Evolutionary conservation across 2,113 vertebrate genomes (phyloP).

Genomic region (Choloepus hoffmanni): DNA sequence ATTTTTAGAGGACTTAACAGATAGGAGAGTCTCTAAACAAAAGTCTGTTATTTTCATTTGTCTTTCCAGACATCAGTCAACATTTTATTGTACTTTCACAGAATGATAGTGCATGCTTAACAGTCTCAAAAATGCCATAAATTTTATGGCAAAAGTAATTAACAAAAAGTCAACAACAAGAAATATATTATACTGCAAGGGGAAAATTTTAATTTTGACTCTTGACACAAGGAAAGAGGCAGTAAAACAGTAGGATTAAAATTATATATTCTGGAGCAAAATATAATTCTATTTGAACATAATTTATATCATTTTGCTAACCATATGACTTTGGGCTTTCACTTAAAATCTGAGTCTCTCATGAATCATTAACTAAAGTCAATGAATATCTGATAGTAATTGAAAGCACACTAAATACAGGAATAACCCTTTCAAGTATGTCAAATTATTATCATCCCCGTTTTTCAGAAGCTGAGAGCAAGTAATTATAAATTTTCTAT

Average conservation of each 20-base stretch:
- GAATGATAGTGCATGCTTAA: conserved; percentile 43
- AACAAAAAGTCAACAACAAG: background rate
- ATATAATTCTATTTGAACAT: background rate
- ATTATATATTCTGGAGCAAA: background rate
- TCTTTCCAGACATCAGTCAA: conserved; percentile 34
- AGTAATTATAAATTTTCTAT: background rate
- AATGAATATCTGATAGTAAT: background rate
- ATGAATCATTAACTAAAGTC: background rate
- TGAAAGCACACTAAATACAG: background rate
- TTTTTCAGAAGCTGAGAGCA: background rate
- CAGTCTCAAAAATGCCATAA: background rate
- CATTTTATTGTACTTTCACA: conserved; percentile 42
- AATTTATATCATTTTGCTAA: background rate
- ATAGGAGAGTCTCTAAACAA: background rate
- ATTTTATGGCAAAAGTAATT: conserved; percentile 27
- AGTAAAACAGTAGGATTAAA: background rate
- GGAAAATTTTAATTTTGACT: background rate
- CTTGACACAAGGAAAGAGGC: background rate
- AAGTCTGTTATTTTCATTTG: background rate
- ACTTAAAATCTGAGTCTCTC: background rate
- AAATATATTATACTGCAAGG: background rate
- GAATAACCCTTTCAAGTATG: background rate
- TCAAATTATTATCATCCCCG: background rate
- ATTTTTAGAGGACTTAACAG: background rate
- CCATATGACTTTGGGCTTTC: background rate